Evolutionary conservation across 2,797 vertebrate species (phyloP), one percentile per base, ranked within the genome.

Genomic region (Karalla daura): DNA sequence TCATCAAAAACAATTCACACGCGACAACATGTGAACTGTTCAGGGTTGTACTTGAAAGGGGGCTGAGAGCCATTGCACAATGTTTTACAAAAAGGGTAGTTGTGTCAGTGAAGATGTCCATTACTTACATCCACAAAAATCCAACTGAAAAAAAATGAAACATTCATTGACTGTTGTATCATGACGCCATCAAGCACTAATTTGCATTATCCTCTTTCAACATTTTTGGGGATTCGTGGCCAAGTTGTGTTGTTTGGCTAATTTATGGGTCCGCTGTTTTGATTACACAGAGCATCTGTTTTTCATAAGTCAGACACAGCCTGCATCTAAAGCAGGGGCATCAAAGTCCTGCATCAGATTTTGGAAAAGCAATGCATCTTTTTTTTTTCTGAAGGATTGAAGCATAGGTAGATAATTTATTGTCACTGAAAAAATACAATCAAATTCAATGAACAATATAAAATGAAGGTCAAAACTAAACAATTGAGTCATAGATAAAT

Each of bases 1-100:
- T 80, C 27, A 39, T 81, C 46, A 66, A 36, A 66, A 75, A 72
- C 32, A 63, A 25, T 43, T 54, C 50, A 55, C 59, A 58, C 18
- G 41, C 47, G 60, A 52, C 18, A 66, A 32, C 20, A 8, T 3
- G 5, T 41, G 28, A 7, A n/a, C 56, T 32, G 17, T 66, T 55
- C 71, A n/a, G n/a, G 64, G 27, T 39, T 53, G 21, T 15, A 63
- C 20, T 58, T 3, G 27, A n/a, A n/a, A n/a, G n/a, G n/a, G n/a
- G n/a, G n/a, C n/a, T n/a, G n/a, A n/a, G n/a, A n/a, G n/a, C n/a
- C n/a, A n/a, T n/a, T n/a, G n/a, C n/a, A n/a, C n/a, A n/a, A n/a
- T n/a, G n/a, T n/a, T n/a, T n/a, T n/a, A n/a, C n/a, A n/a, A n/a
- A n/a, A n/a, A n/a, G n/a, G n/a, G n/a, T n/a, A n/a, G n/a, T n/a